Base-by-base conservation (phyloP, 2,888 invertebrate species). In the Cryptocephalus primarius region DNA sequence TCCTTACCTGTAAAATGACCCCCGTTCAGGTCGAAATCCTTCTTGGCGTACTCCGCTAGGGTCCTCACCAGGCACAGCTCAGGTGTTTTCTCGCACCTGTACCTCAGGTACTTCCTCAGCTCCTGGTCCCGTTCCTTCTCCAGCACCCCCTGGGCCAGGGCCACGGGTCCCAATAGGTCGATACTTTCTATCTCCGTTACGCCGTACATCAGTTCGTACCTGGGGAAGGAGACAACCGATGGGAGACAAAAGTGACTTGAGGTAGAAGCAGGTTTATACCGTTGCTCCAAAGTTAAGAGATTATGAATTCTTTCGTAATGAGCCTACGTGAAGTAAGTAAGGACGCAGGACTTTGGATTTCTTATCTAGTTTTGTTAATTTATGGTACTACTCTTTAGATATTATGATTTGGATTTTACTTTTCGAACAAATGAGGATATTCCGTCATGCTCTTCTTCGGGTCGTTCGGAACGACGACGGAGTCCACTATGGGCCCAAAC, bases 401-500 rank as follows among this genome's bases (percentile, higher is more conserved):
- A n/a, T n/a, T n/a, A n/a, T n/a, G n/a, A n/a, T n/a, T n/a, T n/a
- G n/a, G n/a, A n/a, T 3, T 36, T 43, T 71, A 88, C 88, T 83
- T 84, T 74, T 81, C 82, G 61, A 88, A 79, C 46, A 84, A 74
- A 64, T 84, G 81, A 12, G 79, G 77, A 65, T 81, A 82, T 22
- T 80, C 79, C 48, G 81, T 79, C 86, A 90, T 88, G 44, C 83
- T 78, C 62, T 79, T 79, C 40, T 77, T 74, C 1, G 90, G 91
- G 61, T 87, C 84, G 66, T 83, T 85, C 1, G 88, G 88, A 55
- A 92, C 83, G 51, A 91, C 85, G 43, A 84, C 81, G 32, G 87
- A 86, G 60, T 94, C 93, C 32, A 93, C 83, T 33, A 88, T 80
- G 4, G 94, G 94, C 1, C 91, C 93, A 60, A 89, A 83, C 8